Base-by-base conservation (phyloP, 2,113 vertebrate species). In the Oncorhynchus tshawytscha region DNA sequence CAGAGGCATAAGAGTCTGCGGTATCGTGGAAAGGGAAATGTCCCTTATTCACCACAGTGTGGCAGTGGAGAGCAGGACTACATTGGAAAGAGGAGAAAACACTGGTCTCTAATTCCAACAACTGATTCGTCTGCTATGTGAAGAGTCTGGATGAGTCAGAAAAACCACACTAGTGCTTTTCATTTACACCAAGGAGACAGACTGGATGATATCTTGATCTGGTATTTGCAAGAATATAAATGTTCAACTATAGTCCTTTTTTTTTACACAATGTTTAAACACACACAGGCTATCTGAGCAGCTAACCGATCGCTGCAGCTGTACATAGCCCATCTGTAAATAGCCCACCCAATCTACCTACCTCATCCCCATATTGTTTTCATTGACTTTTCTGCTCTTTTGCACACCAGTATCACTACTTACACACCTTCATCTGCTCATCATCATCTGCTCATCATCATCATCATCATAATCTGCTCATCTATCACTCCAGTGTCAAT, bases 151-250 rank as follows among this genome's bases (percentile, higher is more conserved):
- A 90, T 83, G 78, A 87, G 86, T 85, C 87, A 83, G 12, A 88
- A 91, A 88, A 92, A 92, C 86, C 88, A 80, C 86, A 90, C 85
- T 84, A 92, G 78, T 85, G 86, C 83, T 90, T 91, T 88, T 90
- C 77, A 91, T 90, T 89, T 87, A 65, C 81, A 79, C 84, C 76
- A 80, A 70, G 81, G 81, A 84, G 75, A 72, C 72, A 66, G 62
- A 79, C 86, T 86, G 49, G 82, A 82, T 81, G 86, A 88, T 87
- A 84, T 86, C 84, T 89, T 86, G 80, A 91, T 89, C 85, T 85
- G 77, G 81, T 84, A 81, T 91, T 88, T 91, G 86, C 85, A 87
- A 82, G 72, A 85, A 88, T 89, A 91, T 89, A 86, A 84, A 77
- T 83, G 89, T 87, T 87, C 73, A 4, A 71, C 74, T 69, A 15